Evolutionary conservation across 1,140 invertebrate species (phyloP).

Genomic region (Pentalonia nigronervosa): DNA sequence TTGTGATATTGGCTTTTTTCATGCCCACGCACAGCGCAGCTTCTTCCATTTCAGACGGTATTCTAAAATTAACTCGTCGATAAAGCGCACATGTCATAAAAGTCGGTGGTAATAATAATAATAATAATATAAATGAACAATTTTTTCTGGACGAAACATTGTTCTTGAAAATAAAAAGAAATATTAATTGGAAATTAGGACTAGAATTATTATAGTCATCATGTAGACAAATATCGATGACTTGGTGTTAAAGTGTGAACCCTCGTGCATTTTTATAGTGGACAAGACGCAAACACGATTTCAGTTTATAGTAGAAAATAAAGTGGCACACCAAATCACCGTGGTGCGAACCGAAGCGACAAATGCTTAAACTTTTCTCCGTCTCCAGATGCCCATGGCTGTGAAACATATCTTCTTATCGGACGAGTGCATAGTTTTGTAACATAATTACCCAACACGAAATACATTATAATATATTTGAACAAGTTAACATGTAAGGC

Average conservation of each 20-base stretch:
- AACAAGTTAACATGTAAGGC: neutral
- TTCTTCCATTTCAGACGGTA: constrained; percentile 32
- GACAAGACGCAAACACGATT: too few relatives aligned
- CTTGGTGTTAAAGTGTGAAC: neutral
- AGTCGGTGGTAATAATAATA: too few relatives aligned
- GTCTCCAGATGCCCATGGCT: too few relatives aligned
- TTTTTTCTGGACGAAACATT: neutral
- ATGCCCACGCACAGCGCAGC: neutral
- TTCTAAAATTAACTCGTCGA: neutral
- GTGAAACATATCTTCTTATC: neutral
- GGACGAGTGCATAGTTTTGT: neutral
- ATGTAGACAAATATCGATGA: neutral
- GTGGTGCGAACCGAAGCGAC: neutral
- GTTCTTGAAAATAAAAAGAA: neutral
- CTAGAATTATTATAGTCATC: neutral
- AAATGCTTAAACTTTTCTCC: neutral
- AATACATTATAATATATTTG: neutral
- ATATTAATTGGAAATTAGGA: neutral
- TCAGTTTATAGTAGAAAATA: neutral
- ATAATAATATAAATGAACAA: too few relatives aligned
- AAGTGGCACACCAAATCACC: neutral
- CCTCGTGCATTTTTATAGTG: neutral
- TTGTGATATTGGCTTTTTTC: neutral
- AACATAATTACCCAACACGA: neutral
- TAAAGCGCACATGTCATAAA: neutral